Evolutionary conservation across 2,113 vertebrate species (phyloP).

Genomic region (Telmatochromis sp.): DNA sequence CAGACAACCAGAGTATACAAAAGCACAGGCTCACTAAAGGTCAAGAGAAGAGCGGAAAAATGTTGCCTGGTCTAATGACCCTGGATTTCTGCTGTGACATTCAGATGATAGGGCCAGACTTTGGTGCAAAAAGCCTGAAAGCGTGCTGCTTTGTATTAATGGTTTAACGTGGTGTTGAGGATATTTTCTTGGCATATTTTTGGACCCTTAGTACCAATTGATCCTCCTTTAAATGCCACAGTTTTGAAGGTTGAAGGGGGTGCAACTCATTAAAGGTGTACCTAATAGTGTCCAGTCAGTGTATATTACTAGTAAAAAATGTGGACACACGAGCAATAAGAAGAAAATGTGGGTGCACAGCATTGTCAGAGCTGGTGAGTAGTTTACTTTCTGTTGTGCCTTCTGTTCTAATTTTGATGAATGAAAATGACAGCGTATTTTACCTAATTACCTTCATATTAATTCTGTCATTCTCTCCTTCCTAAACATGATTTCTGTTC

Average conservation of each 20-base stretch:
- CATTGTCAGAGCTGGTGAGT: not conserved
- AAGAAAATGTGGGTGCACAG: too few species aligned
- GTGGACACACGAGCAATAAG: not conserved
- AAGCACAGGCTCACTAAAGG: not conserved
- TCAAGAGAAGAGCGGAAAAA: not conserved
- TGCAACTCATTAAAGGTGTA: not conserved
- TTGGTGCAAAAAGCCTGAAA: not conserved
- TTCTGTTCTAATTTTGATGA: not conserved
- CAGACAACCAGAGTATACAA: not conserved
- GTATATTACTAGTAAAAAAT: not conserved
- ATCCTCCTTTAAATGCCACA: not conserved
- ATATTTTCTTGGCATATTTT: not conserved
- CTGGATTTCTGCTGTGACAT: not conserved
- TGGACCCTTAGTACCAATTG: not conserved
- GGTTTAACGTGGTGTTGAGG: fast-evolving
- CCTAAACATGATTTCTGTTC: not conserved
- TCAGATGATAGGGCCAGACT: not conserved
- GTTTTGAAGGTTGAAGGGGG: not conserved
- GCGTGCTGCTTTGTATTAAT: not conserved
- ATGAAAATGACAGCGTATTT: not conserved
- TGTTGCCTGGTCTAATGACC: not conserved
- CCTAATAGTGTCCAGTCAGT: not conserved
- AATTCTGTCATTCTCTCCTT: not conserved
- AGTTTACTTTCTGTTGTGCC: not conserved
- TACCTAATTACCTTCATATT: fast-evolving